Conservation (phyloP, 2,797 vertebrate genomes). For the Karalla daura region DNA sequence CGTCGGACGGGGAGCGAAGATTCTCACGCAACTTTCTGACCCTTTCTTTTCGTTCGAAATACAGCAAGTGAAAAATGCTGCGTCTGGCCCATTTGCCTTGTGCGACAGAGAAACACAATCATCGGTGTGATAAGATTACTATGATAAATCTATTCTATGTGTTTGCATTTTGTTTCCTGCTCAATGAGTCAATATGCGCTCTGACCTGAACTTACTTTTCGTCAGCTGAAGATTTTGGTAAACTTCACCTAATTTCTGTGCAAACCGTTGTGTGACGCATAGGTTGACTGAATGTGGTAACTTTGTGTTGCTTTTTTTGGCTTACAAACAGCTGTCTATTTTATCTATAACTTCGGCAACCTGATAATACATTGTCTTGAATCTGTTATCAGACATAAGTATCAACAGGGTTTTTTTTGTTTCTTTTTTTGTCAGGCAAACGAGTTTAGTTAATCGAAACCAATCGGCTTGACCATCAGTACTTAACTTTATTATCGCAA, state of each 20-base stretch:
- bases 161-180: too few relatives aligned
- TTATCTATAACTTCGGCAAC: not conserved
- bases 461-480: too few relatives aligned
- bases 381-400: too few relatives aligned
- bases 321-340: not conserved
- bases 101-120: too few relatives aligned
- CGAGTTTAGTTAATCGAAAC: too few relatives aligned
- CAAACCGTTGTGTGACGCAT: slow-evolving; percentile 10
- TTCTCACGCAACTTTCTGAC: not conserved
- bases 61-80: too few relatives aligned
- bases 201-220: not conserved
- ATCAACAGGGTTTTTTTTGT: too few relatives aligned
- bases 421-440: too few relatives aligned
- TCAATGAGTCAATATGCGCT: not conserved
- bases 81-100: not conserved
- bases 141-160: too few relatives aligned
- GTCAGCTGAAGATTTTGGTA: slow-evolving; percentile 4
- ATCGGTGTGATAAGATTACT: too few relatives aligned
- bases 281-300: not conserved
- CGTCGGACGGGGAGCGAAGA: not conserved
- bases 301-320: slow-evolving; percentile 14
- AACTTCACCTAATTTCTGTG: slow-evolving; percentile 27
- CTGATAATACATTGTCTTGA: not conserved
- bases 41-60: too few relatives aligned
- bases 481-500: too few relatives aligned